These are phyloP conservation scores for Oxystoma pomonae DNA, from an alignment of 2,888 invertebrate species.

Conservation along the genomic window DNA sequence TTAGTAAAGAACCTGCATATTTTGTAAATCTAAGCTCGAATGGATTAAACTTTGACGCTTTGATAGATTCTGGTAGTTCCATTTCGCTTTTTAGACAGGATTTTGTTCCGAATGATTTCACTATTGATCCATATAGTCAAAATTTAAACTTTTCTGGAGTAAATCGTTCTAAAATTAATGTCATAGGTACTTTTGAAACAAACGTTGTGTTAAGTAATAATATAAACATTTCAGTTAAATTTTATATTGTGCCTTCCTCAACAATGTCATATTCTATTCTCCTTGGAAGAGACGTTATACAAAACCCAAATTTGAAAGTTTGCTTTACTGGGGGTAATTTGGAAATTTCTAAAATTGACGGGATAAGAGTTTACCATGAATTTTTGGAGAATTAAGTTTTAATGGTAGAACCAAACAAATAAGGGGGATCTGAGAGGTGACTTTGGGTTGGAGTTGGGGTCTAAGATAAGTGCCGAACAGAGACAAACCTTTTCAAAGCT, in stretches of 20 bases:
- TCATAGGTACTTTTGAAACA: not conserved
- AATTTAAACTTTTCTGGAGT: not conserved
- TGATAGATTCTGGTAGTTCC: not conserved
- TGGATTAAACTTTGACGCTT: not conserved
- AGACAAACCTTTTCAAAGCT: not conserved
- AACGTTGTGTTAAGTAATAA: not conserved
- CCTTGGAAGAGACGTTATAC: not conserved
- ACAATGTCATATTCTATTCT: not conserved
- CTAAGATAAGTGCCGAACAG: not conserved
- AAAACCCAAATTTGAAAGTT: not conserved
- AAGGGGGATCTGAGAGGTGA: not conserved
- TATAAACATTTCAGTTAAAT: not conserved
- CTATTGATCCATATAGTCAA: not conserved
- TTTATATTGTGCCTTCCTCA: not conserved
- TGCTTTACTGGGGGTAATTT: not conserved
- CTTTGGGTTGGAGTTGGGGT: not conserved
- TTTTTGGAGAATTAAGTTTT: not conserved
- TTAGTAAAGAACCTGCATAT: not conserved
- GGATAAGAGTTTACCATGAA: not conserved
- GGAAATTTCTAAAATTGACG: not conserved
- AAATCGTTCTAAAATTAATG: not conserved
- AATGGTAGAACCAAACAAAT: not conserved
- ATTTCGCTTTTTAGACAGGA: too few relatives aligned
- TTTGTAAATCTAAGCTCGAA: not conserved
- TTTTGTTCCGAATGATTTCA: not conserved